Base-by-base conservation (phyloP, 2,113 vertebrate species). In the Oceanodroma tethys region DNA sequence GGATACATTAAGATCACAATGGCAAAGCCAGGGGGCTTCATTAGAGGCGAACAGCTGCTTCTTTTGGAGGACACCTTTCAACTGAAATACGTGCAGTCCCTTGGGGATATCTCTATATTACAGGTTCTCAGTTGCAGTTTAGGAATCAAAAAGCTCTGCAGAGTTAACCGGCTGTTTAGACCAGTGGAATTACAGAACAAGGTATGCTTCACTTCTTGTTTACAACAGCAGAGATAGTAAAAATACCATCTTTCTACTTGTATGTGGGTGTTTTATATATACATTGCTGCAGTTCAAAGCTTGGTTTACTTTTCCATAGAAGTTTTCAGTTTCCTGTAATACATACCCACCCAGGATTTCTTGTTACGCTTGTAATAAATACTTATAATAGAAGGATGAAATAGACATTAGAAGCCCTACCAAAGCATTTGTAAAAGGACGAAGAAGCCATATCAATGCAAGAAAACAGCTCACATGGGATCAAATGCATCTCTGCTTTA, bases 361-460 rank as follows among this genome's bases (percentile, higher is more conserved):
- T 90, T 92, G 80, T 88, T 72, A 73, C 36, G 96, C 95, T 98
- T 97, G 86, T 96, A 97, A 95, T 97, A 98, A 97, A 98, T 97
- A 95, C 73, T 93, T 97, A 97, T 83, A 98, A 97, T n/a, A 93
- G 93, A 96, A 97, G 85, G 92, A 98, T 95, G 90, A 97, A 98
- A 95, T 45, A 95, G 78, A 85, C 81, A 89, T 88, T 94, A 97
- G 79, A 95, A 92, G 56, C 78, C 86, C 85, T 96, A 40, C 95
- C 78, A 96, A 98, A 95, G 67, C 89, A 97, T 96, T 97, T 96
- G 92, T 90, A 97, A 97, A 97, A 95, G 71, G 91, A 96, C 94
- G 97, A 96, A 90, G 78, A 94, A 97, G 81, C 73, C 88, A 45
- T 29, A 90, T 86, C 93, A 91, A 71, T 81, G 67, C 68, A 97